Evolutionary conservation across 2,888 invertebrate species (phyloP), one percentile per base, ranked within the genome.

Genomic region (Meganola albula): DNA sequence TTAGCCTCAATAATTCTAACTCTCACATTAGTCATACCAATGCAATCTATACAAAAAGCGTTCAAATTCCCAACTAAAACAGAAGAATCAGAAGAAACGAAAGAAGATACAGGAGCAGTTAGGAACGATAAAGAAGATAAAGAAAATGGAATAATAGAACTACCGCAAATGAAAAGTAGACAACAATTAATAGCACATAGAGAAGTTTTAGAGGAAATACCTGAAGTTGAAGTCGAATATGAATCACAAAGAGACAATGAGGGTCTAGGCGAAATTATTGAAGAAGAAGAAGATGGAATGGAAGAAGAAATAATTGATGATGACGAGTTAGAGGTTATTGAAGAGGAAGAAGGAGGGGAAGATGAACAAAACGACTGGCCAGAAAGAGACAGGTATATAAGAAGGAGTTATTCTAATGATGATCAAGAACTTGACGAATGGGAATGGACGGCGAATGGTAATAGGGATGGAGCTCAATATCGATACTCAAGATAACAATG

Each of bases 21-120:
- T 1, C 56, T 92, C 31, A 77, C 91, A 20, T 88, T 92, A 36
- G 89, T 92, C 52, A 85, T 90, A 48, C 92, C 92, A 2, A 88
- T 91, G 76, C 91, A 91, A 51, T 73, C 75, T 2, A 33, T 84
- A 4, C 74, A 76, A 14, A 82, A 78, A 63, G 21, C 71, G 8
- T 64, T 75, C 28, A 52, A 53, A 1, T 69, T 67, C 27, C 38
- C 61, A 45, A 24, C 22, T 2, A 36, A 58, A 31, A 1, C 27
- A 1, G 44, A 47, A 13, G 34, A 41, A 12, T 20, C 31, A 5
- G 38, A 36, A 32, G 44, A 47, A 16, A 22, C 37, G 16, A 43
- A 51, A 22, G 45, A 46, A 24, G 54, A 57, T 13, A 37, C 34
- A 14, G 40, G 39, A 5, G 38, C 49, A 18, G 48, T 53, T 6